A percentile compares a stretch with the other conserved stretches of the same genome.
Evolutionary conservation across 2,797 vertebrate genomes (phyloP).

Genomic region (Tragelaphus eurycerus): DNA sequence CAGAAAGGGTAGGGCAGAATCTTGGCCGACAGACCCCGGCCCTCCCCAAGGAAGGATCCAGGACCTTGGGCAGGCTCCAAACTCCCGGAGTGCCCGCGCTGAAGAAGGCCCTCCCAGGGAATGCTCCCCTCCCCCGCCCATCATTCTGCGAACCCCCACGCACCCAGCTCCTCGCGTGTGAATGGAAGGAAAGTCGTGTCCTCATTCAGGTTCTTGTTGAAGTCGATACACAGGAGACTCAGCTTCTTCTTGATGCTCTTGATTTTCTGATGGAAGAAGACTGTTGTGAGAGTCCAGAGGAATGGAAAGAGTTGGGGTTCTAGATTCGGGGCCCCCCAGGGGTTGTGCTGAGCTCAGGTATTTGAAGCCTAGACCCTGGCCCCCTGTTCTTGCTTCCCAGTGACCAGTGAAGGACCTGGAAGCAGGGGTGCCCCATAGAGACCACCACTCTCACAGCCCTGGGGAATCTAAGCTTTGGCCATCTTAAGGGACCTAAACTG

Average conservation of each 20-base stretch:
- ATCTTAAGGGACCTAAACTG: background rate
- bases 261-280: constrained; percentile 87
- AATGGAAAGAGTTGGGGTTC: background rate
- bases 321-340: background rate
- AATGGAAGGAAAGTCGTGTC: constrained; percentile 93
- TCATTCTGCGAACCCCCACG: background rate
- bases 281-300: background rate
- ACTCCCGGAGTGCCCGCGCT: fast-evolving
- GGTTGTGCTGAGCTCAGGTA: background rate
- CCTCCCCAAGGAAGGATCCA: background rate
- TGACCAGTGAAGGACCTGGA: background rate
- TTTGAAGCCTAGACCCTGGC: background rate
- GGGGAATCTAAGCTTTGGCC: background rate
- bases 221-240: constrained; percentile 94
- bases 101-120: background rate
- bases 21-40: fast-evolving
- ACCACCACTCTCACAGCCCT: background rate
- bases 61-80: background rate
- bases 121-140: background rate
- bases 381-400: background rate
- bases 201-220: constrained; percentile 97
- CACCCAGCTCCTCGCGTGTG: constrained; percentile 92
- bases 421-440: background rate
- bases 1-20: background rate
- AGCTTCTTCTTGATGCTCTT: constrained; percentile 96